phyloP scores from a whole-genome alignment of 2,888 invertebrate species.

The Phortica okadai region DNA sequence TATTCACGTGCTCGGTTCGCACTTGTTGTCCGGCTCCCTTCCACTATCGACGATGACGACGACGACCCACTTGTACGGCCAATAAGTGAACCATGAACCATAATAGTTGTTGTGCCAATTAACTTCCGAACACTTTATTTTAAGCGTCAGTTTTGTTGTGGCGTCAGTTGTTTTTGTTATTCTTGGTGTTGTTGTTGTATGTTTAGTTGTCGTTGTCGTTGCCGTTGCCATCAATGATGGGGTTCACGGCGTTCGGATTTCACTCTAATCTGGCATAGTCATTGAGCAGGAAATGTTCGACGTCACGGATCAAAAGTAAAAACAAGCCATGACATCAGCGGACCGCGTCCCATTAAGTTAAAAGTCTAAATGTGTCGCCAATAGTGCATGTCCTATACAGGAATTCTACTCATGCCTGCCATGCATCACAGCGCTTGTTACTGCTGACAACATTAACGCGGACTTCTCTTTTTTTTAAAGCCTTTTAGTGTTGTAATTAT shows the following conservation, averaged over 20 bases:
- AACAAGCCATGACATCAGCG: constrained; percentile 32
- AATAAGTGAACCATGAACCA: constrained; percentile 56
- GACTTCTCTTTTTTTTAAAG: background rate
- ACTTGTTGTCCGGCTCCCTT: background rate
- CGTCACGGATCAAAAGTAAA: constrained; percentile 52
- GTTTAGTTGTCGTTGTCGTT: constrained; percentile 17
- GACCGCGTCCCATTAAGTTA: background rate
- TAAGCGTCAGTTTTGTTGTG: constrained; percentile 55
- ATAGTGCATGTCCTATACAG: constrained; percentile 17
- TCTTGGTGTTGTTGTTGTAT: constrained; percentile 31
- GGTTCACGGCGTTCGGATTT: constrained; percentile 6
- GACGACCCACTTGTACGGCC: background rate
- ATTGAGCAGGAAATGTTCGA: constrained; percentile 55
- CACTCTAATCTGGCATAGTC: constrained; percentile 44
- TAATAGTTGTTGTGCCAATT: constrained; percentile 61
- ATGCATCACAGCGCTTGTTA: background rate
- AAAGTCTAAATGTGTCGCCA: constrained; percentile 26
- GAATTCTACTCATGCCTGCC: background rate
- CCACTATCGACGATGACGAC: background rate
- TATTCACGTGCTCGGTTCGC: background rate
- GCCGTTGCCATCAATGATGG: background rate
- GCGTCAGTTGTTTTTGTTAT: background rate
- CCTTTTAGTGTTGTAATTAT: constrained; percentile 55
- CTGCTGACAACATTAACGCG: background rate
- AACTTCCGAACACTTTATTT: constrained; percentile 66